Conservation (phyloP, 2,113 vertebrate genomes). For the Trichechus manatus region DNA sequence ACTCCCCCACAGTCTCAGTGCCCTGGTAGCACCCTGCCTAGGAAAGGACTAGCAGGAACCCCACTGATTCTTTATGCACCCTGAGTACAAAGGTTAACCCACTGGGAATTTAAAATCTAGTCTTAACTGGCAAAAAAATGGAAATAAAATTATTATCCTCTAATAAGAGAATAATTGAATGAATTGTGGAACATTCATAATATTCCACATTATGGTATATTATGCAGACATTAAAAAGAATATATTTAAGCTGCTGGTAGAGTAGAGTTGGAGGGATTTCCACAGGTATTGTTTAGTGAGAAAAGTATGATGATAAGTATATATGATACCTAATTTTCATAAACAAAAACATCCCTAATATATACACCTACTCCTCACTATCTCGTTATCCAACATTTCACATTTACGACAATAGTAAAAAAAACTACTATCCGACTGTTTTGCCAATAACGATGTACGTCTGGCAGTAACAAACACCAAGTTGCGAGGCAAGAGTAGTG, state of each 20-base stretch:
- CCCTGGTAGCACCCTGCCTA: background rate
- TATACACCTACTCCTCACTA: background rate
- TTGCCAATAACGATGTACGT: too few species aligned
- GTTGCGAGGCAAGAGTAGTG: too few species aligned
- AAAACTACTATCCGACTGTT: too few species aligned
- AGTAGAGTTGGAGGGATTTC: background rate
- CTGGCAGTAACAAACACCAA: too few species aligned
- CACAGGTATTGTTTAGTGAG: constrained; percentile 1
- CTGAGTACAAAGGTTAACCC: background rate
- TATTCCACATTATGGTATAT: background rate
- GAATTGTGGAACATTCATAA: background rate
- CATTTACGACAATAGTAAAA: too few species aligned
- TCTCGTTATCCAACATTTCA: too few species aligned
- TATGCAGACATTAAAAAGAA: background rate
- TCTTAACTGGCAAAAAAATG: background rate
- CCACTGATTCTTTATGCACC: background rate
- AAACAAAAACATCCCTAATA: background rate
- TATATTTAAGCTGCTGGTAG: background rate
- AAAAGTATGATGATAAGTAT: background rate
- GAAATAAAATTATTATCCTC: background rate
- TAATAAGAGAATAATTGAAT: background rate
- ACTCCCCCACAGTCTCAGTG: background rate
- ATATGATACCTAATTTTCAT: background rate
- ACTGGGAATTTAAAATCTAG: background rate
- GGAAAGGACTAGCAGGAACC: background rate